These are phyloP conservation scores for Oxyura jamaicensis DNA, from an alignment of 2,113 vertebrate genomes.

Conservation along the genomic window DNA sequence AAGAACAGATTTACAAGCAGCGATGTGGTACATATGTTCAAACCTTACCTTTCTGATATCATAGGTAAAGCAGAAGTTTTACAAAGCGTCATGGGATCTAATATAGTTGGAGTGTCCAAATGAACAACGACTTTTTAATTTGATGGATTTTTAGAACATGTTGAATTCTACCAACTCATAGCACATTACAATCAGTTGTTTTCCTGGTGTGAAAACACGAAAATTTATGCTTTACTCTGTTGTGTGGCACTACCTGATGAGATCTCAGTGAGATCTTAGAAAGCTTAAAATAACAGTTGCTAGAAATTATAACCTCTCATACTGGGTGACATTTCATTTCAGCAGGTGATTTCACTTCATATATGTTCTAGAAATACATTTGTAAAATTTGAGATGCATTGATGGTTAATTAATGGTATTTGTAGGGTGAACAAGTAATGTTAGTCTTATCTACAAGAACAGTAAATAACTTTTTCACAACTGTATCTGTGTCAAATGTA, in stretches of 20 bases:
- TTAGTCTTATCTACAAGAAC: background rate
- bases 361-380: background rate
- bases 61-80: background rate
- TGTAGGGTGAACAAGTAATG: background rate
- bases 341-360: background rate
- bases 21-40: background rate
- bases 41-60: background rate
- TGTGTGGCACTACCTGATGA: background rate
- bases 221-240: background rate
- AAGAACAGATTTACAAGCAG: background rate
- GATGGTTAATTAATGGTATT: background rate
- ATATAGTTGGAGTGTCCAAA: background rate
- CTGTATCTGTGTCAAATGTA: background rate
- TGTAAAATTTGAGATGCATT: background rate
- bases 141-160: background rate
- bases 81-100: background rate
- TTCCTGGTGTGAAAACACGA: background rate
- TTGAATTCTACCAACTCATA: background rate
- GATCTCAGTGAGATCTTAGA: background rate
- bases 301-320: background rate
- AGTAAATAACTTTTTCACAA: background rate
- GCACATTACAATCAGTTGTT: background rate
- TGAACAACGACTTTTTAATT: background rate
- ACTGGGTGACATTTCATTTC: background rate
- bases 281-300: background rate